phyloP scores from a whole-genome alignment of 2,113 vertebrate genomes.

The Cichladusa arquata region DNA sequence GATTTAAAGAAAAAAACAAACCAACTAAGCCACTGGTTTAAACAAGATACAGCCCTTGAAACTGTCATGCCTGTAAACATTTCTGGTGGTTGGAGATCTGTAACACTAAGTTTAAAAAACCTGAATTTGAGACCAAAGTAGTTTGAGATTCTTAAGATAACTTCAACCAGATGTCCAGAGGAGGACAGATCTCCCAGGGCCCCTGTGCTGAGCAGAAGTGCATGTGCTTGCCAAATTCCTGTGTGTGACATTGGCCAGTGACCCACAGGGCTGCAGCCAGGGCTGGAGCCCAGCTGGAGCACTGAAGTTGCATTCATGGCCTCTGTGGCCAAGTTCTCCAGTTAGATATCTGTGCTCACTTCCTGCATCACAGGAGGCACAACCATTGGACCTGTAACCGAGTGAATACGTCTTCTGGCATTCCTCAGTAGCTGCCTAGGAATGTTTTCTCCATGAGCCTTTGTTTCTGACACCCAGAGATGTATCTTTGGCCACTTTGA shows the following conservation, averaged over 20 bases:
- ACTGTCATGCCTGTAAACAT: neutral
- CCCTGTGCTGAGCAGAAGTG: neutral
- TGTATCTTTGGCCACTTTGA: neutral
- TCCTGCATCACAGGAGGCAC: neutral
- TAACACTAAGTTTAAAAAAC: neutral
- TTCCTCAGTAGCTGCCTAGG: neutral
- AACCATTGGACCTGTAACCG: neutral
- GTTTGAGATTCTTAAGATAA: neutral
- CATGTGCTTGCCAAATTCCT: neutral
- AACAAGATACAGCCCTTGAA: neutral
- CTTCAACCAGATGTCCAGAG: neutral
- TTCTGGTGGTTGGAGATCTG: neutral
- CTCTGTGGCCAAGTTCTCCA: neutral
- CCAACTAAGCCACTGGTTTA: neutral
- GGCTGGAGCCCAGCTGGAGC: neutral
- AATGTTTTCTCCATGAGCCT: neutral
- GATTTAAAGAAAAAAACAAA: neutral
- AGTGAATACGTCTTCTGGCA: neutral
- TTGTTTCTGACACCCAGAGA: neutral
- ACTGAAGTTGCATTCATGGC: neutral
- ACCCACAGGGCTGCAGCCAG: rapidly evolving
- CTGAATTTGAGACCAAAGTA: neutral
- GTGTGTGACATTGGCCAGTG: rapidly evolving
- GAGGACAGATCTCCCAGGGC: neutral
- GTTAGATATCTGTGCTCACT: rapidly evolving